Base-by-base conservation (phyloP, 2,113 vertebrate species). In the Podarcis muralis region DNA sequence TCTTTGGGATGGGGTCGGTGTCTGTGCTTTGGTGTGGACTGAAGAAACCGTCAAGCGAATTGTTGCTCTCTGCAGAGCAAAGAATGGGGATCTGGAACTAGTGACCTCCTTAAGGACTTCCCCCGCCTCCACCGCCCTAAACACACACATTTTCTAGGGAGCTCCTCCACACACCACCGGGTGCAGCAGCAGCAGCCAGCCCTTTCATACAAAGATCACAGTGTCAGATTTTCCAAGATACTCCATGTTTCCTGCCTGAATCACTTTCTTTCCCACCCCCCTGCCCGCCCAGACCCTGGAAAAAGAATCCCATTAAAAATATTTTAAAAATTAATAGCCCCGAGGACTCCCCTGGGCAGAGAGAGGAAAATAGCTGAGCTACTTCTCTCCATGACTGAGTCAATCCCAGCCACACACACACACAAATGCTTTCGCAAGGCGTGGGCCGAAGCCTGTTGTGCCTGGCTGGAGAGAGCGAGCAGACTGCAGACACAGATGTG, bases 151-250 rank as follows among this genome's bases (percentile, higher is more conserved):
- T 57, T 32, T 8, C 30, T 3, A 57, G 30, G 30, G 15, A 20
- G 43, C 77, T 53, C 13, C 77, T 57, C 66, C 32, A 6, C 35
- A 20, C 30, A 15, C 0, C 0, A 27, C 68, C 9, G 32, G 72
- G n/a, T 72, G 30, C 71, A 32, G 71, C 71, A 32, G 71, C 71
- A 72, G 71, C 32, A 74, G 66, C 66, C 66, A 30, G 30, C 30
- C 13, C 12, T 22, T 27, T 2, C 27, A 3, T 8, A 43, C n/a
- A 30, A 27, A 48, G 40, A 25, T 32, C 62, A 18, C 75, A n/a
- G 22, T 9, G 23, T 88, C 86, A 88, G 4, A 27, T 85, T 88
- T 85, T 81, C 90, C 86, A 66, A 66, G 9, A 30, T n/a, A 79
- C 32, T 82, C 66, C 32, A 22, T 6, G 13, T 37, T 75, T 78